These are phyloP conservation scores for Pseudanteris insignis DNA, from an alignment of 2,888 invertebrate genomes.

Conservation along the genomic window DNA sequence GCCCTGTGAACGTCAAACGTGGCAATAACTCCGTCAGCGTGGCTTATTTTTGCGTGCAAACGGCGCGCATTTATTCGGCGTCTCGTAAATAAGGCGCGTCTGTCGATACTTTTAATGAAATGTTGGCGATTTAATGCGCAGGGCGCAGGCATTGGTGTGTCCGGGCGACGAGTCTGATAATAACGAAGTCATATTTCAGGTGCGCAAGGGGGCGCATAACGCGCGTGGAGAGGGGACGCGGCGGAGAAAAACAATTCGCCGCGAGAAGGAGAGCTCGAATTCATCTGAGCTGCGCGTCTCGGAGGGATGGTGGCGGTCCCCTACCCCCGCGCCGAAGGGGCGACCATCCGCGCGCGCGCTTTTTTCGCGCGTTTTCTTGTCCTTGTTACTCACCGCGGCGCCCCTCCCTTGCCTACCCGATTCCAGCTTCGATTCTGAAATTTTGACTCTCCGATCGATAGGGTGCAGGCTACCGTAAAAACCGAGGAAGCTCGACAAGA, in stretches of 20 bases:
- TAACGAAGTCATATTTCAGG: constrained; percentile 58
- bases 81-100: constrained; percentile 61
- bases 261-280: constrained; percentile 47
- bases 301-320: constrained; percentile 50
- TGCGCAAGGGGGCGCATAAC: no score
- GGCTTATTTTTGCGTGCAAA: constrained; percentile 24
- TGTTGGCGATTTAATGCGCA: constrained; percentile 61
- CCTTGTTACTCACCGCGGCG: constrained; percentile 34
- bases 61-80: constrained; percentile 57
- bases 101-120: constrained; percentile 67
- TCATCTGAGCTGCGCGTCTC: constrained; percentile 42
- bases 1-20: background rate
- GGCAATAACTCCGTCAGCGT: constrained; percentile 23
- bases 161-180: constrained; percentile 48
- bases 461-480: constrained; percentile 54
- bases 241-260: constrained; percentile 46
- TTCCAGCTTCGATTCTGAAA: constrained; percentile 56
- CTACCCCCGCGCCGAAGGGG: constrained; percentile 28
- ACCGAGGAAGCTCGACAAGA: constrained; percentile 50
- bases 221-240: constrained; percentile 46
- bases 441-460: constrained; percentile 65
- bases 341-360: constrained; percentile 41
- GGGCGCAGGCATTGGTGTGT: constrained; percentile 26
- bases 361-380: constrained; percentile 44
- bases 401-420: constrained; percentile 30